Conservation (phyloP, 2,888 invertebrate genomes). For the Automeris io region DNA sequence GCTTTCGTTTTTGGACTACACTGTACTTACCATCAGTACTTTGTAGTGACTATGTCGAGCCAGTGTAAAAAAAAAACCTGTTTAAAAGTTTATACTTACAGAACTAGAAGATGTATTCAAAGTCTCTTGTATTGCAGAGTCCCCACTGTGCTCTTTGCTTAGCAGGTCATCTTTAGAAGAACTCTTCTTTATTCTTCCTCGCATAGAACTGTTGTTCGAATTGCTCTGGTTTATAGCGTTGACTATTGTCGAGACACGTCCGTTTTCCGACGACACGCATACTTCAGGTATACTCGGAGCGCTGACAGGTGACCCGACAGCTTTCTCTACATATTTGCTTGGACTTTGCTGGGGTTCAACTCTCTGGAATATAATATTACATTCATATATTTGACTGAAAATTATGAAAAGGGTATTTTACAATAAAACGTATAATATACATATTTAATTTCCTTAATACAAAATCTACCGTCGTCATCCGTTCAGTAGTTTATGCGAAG, state of each 20-base stretch:
- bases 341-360: slow-evolving; percentile 69
- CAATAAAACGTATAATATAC: no score
- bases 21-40: no score
- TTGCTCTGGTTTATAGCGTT: slow-evolving; percentile 58
- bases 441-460: no score
- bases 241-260: slow-evolving; percentile 65
- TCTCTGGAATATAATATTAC: slow-evolving; percentile 42
- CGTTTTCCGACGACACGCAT: slow-evolving; percentile 44
- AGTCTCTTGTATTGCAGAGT: slow-evolving; percentile 55
- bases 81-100: slow-evolving; percentile 48
- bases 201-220: slow-evolving; percentile 38
- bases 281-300: slow-evolving; percentile 29
- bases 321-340: slow-evolving; percentile 59
- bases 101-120: slow-evolving; percentile 66
- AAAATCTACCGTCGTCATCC: no score
- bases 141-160: slow-evolving; percentile 47
- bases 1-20: no score
- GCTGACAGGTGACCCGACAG: slow-evolving; percentile 45
- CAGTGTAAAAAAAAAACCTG: no score
- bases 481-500: no score
- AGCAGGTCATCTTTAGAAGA: slow-evolving; percentile 66
- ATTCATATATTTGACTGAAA: not conserved
- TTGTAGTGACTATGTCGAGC: no score
- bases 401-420: not conserved
- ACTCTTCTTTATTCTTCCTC: slow-evolving; percentile 62